Evolutionary conservation across 2,113 vertebrate genomes (phyloP), one percentile per base, ranked within the genome.

Genomic region (Salvelinus alpinus): DNA sequence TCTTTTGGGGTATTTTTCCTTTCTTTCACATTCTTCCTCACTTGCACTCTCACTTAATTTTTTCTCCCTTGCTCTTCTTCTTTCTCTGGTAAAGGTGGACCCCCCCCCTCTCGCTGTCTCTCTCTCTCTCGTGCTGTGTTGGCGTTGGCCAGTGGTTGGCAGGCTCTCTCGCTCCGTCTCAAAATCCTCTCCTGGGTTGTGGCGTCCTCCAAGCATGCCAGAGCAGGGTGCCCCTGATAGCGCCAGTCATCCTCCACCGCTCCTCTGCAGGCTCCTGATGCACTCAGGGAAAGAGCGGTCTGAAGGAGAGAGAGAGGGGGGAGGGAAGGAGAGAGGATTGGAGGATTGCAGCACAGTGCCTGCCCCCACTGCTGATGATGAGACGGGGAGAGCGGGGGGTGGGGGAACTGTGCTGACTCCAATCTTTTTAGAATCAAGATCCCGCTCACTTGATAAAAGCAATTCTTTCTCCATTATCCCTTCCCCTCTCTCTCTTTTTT

Each of bases 261-360:
- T 29, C 71, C 75, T 82, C 79, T 86, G 91, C 87, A 87, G 78
- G 65, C 74, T 85, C 18, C 67, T 64, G 62, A 74, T 87, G 82
- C 64, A 74, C 20, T 71, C 47, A 65, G 72, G 48, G 16, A 65
- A 64, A 51, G 60, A 67, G 72, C 27, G 71, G 20, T 73, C 38
- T 74, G 60, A n/a, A 48, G 54, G 68, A 11, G 34, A 20, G 34
- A 48, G 71, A 59, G 64, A 27, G 72, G 77, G 71, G 72, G 16
- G 44, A 73, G 34, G 34, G 59, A 34, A 48, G 29, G n/a, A 68
- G 74, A 31, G 57, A 31, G 22, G 38, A 66, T 69, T 70, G 70
- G 79, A 76, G 76, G 87, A 85, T 80, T 91, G 91, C 91, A 92
- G 90, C 90, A 89, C 75, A 67, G 59, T 84, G 85, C 74, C 76